Conservation (phyloP, 2,797 vertebrate genomes). For the Mus caroli region DNA sequence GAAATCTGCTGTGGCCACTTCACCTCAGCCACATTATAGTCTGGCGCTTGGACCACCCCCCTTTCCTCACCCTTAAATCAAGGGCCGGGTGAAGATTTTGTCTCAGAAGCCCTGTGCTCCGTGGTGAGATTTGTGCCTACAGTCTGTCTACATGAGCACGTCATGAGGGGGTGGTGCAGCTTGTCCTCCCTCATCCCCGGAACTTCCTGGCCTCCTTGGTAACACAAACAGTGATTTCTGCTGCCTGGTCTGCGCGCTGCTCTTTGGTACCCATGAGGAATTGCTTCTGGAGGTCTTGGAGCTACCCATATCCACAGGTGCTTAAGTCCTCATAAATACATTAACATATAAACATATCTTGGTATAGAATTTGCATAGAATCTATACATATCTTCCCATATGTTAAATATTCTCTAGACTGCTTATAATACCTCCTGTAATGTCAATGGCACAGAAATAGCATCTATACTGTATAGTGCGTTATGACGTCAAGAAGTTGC, state of each 20-base stretch:
- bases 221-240: fast-evolving
- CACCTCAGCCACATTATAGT: neutral
- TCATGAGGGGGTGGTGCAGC: no score
- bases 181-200: neutral
- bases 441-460: neutral
- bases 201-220: neutral
- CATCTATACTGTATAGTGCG: neutral
- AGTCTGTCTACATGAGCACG: neutral
- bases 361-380: neutral
- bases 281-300: neutral
- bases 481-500: neutral
- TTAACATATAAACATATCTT: neutral
- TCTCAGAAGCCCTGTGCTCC: neutral
- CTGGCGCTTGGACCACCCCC: neutral
- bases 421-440: neutral
- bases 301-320: neutral
- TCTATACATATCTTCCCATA: neutral
- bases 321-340: neutral
- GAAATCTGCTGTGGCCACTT: neutral
- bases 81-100: neutral
- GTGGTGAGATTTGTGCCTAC: neutral
- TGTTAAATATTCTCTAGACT: neutral
- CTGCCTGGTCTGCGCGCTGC: neutral
- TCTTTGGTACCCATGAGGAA: neutral
- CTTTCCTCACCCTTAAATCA: neutral